phyloP scores from a whole-genome alignment of 92 coral and sea anemone species.

The Phenganax marumi region DNA sequence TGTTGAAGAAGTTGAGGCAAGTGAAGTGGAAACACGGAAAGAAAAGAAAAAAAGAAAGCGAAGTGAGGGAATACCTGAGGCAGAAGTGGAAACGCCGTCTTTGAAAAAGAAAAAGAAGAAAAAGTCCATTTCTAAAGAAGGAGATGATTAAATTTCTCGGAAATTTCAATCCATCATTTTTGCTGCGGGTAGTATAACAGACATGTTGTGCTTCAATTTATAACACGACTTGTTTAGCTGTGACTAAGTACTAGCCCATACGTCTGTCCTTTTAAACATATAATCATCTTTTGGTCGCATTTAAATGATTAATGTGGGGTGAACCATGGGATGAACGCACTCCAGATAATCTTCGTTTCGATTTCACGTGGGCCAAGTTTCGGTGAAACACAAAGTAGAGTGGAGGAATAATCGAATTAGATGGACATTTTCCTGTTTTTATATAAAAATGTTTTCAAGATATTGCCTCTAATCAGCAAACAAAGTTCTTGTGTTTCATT shows the following conservation, averaged over 20 bases:
- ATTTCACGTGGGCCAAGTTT: no score
- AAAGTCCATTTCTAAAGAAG: conserved; percentile 43
- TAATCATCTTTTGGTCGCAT: no score
- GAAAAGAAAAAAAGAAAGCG: conserved; percentile 51
- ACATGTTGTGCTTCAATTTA: neutral
- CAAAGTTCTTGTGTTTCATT: no score
- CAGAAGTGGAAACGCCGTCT: conserved; percentile 39
- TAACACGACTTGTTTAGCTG: conserved; percentile 7
- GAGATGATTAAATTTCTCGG: neutral
- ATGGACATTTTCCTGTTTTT: no score
- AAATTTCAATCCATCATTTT: neutral
- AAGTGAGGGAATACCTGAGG: conserved; percentile 43
- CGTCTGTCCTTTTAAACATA: no score
- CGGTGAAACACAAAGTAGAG: no score
- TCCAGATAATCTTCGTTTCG: no score
- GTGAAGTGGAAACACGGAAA: conserved; percentile 57
- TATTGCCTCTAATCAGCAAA: no score
- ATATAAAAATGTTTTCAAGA: no score
- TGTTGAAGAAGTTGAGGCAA: conserved; percentile 44
- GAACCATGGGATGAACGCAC: no score
- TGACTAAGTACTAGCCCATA: neutral
- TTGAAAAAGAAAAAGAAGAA: conserved; percentile 68
- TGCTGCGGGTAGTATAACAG: neutral
- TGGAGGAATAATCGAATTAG: no score
- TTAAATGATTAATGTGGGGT: no score